Conservation (phyloP, 2,888 invertebrate species). For the Cryptocheilus praepositus region DNA sequence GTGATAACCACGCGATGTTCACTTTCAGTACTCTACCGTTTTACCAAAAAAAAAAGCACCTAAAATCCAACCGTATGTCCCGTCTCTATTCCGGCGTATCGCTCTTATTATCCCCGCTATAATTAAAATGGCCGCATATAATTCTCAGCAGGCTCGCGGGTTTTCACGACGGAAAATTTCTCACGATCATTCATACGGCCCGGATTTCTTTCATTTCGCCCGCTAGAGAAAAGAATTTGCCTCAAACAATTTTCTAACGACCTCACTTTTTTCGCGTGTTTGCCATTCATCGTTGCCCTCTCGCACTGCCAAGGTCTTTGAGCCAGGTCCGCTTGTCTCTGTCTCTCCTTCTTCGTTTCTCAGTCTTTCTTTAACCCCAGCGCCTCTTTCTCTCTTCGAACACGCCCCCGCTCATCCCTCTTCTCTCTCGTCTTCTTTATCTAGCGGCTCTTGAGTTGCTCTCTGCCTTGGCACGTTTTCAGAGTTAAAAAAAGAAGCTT, state of each 20-base stretch:
- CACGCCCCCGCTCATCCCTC: conserved; percentile 4
- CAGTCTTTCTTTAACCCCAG: conserved; percentile 21
- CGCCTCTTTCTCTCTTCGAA: neutral
- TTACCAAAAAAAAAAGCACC: too few relatives aligned
- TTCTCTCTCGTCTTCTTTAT: conserved; percentile 13
- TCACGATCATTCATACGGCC: too few relatives aligned
- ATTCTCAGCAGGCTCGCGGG: too few relatives aligned
- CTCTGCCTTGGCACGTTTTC: conserved; percentile 52
- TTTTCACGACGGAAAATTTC: too few relatives aligned
- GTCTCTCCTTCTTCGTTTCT: conserved; percentile 30
- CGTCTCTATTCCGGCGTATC: too few relatives aligned
- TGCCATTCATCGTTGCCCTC: conserved; percentile 39
- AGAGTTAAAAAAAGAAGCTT: conserved; percentile 48
- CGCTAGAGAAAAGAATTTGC: conserved; percentile 10
- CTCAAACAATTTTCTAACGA: conserved; percentile 35
- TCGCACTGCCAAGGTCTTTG: conserved; percentile 51
- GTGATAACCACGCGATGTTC: too few relatives aligned
- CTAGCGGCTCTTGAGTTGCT: conserved; percentile 28
- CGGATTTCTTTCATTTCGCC: neutral
- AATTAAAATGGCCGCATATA: too few relatives aligned
- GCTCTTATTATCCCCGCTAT: too few relatives aligned
- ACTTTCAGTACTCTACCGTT: too few relatives aligned
- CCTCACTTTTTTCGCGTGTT: conserved; percentile 27
- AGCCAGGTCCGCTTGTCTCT: conserved; percentile 27
- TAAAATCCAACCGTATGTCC: too few relatives aligned